Conservation (phyloP, 2,888 invertebrate genomes). For the Meta bourneti region DNA sequence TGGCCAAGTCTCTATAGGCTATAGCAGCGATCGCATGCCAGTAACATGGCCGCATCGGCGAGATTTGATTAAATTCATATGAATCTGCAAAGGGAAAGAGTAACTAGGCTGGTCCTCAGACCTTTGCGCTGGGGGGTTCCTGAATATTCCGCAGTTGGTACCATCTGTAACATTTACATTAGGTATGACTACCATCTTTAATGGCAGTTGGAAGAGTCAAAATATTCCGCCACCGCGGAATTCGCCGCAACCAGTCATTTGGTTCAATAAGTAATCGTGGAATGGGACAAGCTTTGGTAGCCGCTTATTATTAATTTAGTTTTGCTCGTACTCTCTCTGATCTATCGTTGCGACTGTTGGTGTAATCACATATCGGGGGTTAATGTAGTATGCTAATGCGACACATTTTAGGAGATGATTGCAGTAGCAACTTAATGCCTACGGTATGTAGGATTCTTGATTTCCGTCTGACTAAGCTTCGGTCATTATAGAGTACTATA, state of each 20-base stretch:
- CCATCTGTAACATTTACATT: conserved; percentile 71
- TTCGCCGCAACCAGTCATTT: conserved; percentile 16
- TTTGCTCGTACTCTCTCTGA: conserved; percentile 26
- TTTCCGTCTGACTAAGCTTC: too few relatives aligned
- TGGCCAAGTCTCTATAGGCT: conserved; percentile 57
- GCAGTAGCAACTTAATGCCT: neutral
- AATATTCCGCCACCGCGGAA: neutral
- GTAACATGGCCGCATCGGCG: conserved; percentile 27
- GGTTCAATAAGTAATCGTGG: conserved; percentile 65
- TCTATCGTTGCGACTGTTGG: neutral
- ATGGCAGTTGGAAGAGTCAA: conserved; percentile 54
- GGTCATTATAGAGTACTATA: too few relatives aligned
- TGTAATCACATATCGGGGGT: neutral
- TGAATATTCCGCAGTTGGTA: conserved; percentile 35
- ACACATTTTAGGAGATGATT: conserved; percentile 1
- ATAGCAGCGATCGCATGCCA: neutral
- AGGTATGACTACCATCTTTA: conserved; percentile 45
- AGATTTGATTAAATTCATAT: conserved; percentile 74
- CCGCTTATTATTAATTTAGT: conserved; percentile 59
- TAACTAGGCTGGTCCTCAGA: neutral
- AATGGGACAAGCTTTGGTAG: conserved; percentile 25
- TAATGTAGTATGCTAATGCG: conserved; percentile 25
- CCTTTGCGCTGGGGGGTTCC: neutral
- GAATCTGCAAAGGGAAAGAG: conserved; percentile 55
- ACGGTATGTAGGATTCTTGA: too few relatives aligned